These are phyloP conservation scores for Mesorhabditis belari DNA, from an alignment of 2,888 invertebrate species.

Conservation along the genomic window DNA sequence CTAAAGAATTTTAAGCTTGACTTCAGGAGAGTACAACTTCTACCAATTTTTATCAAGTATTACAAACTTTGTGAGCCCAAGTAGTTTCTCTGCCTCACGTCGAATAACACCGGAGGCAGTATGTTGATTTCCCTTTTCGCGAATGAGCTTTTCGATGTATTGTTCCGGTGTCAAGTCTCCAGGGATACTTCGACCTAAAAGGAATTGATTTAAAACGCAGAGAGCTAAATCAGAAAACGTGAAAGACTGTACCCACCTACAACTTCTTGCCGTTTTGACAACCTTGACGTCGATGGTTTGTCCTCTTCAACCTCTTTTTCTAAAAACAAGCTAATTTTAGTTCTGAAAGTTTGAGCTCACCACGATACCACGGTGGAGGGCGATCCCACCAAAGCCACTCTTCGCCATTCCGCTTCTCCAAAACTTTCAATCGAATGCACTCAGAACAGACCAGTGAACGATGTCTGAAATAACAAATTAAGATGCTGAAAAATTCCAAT, in stretches of 20 bases:
- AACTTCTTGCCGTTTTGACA: background rate
- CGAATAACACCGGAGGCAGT: too few species aligned
- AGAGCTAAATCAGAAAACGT: too few species aligned
- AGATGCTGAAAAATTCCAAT: too few species aligned
- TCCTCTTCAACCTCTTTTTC: background rate
- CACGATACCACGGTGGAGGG: background rate
- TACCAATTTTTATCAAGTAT: too few species aligned
- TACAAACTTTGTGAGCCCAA: too few species aligned
- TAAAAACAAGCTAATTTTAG: background rate
- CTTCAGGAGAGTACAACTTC: too few species aligned
- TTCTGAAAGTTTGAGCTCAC: background rate
- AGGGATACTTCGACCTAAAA: background rate
- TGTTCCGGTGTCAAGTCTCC: background rate
- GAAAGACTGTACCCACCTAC: background rate
- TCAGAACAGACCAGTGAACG: background rate
- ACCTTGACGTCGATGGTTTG: background rate
- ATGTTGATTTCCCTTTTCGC: too few species aligned
- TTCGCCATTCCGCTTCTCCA: background rate
- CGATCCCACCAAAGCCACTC: background rate
- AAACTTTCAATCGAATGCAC: background rate
- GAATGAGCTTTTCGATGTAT: background rate
- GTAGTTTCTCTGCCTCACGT: too few species aligned
- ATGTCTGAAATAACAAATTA: background rate
- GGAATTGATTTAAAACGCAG: background rate
- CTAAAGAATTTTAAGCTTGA: too few species aligned